These are phyloP conservation scores for Callosobruchus maculatus DNA, from an alignment of 2,888 invertebrate species.

Conservation along the genomic window DNA sequence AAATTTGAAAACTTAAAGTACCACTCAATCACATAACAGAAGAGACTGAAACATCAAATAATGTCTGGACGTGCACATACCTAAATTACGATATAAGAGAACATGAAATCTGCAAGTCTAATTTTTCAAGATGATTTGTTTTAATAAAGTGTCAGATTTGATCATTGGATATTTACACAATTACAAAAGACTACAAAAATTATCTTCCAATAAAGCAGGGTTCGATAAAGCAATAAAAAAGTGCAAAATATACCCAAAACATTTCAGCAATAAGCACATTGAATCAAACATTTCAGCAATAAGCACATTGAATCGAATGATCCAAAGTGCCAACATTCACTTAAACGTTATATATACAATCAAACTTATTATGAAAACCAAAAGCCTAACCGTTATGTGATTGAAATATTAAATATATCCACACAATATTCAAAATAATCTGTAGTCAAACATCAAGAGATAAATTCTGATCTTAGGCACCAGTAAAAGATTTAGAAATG, in stretches of 20 bases:
- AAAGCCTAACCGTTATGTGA: neutral
- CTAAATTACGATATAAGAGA: neutral
- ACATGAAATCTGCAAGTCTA: neutral
- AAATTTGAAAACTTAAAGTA: neutral
- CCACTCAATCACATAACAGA: neutral
- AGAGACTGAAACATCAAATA: neutral
- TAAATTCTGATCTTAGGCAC: neutral
- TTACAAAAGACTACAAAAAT: neutral
- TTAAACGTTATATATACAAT: neutral
- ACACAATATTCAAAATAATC: neutral
- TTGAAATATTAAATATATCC: neutral
- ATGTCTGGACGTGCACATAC: neutral
- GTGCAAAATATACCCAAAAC: too few species aligned
- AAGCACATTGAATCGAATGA: too few species aligned
- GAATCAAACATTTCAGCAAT: too few species aligned
- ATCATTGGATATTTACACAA: neutral
- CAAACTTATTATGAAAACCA: neutral
- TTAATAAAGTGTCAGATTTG: too few species aligned
- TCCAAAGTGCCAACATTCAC: too few species aligned
- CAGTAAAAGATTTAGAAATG: neutral
- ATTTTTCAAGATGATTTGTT: neutral
- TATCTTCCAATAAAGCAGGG: neutral
- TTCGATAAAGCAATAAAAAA: neutral
- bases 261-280: neutral
- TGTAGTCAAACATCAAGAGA: neutral